Evolutionary conservation across 2,888 invertebrate species (phyloP).

Genomic region (Drosophila nr. perissopoda): DNA sequence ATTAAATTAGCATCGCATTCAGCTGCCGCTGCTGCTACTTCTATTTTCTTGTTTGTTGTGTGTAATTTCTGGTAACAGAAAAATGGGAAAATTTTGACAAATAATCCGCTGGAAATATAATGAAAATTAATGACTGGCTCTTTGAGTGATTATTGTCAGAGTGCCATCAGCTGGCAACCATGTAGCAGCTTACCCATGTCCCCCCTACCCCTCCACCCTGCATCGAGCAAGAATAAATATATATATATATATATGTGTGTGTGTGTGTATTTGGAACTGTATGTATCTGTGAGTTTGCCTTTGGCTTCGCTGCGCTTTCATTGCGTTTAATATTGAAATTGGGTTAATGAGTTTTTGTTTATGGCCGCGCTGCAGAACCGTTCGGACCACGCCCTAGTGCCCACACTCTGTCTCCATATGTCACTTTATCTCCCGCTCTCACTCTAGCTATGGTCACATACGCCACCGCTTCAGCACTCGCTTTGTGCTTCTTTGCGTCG

Average conservation of each 20-base stretch:
- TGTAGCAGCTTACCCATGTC: not conserved
- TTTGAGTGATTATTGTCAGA: constrained; percentile 54
- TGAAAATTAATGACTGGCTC: constrained; percentile 62
- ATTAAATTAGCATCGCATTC: constrained; percentile 17
- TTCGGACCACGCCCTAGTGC: constrained; percentile 15
- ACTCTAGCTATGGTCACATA: constrained; percentile 4
- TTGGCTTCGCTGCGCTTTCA: constrained; percentile 58
- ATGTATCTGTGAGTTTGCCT: constrained; percentile 29
- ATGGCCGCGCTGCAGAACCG: constrained; percentile 48
- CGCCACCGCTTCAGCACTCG: constrained; percentile 44
- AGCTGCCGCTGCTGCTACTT: not conserved
- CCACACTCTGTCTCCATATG: constrained; percentile 1
- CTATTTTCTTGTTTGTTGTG: not conserved
- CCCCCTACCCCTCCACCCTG: not conserved
- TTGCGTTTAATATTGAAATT: constrained; percentile 72
- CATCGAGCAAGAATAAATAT: not conserved
- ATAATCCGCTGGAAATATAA: constrained; percentile 50
- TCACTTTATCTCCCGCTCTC: not conserved
- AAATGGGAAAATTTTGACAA: constrained; percentile 38
- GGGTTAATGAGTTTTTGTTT: constrained; percentile 78
- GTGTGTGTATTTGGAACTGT: constrained; percentile 3
- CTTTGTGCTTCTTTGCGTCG: constrained; percentile 43
- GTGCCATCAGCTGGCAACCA: constrained; percentile 14
- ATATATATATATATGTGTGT: constrained; percentile 16
- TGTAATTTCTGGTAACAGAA: not conserved